phyloP scores from a whole-genome alignment of 2,113 vertebrate species.

The Psittacara wagleri region DNA sequence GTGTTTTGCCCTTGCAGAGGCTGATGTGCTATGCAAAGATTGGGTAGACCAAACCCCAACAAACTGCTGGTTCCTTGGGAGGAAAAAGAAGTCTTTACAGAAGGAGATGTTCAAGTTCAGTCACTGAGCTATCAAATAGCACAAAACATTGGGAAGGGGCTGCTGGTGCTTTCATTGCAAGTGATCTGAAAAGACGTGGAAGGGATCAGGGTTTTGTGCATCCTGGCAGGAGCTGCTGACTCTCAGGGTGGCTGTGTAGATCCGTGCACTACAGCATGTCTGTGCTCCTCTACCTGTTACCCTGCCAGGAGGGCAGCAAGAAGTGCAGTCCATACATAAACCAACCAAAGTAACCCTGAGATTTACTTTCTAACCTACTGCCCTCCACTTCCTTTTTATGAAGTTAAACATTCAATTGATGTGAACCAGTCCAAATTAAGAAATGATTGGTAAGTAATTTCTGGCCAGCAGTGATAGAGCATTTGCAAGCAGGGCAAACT shows the following conservation, averaged over 20 bases:
- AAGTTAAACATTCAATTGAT: not conserved
- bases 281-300: accelerated
- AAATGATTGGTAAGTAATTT: not conserved
- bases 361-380: not conserved
- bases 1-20: accelerated
- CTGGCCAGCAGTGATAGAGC: not conserved
- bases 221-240: accelerated
- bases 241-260: accelerated
- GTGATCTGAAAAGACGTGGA: not conserved
- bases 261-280: accelerated
- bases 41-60: not conserved
- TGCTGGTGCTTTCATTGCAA: not conserved
- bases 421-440: not conserved
- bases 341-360: not conserved
- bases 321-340: accelerated
- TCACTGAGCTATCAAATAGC: not conserved
- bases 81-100: not conserved
- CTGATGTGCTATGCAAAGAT: accelerated
- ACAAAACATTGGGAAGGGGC: not conserved
- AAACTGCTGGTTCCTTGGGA: not conserved
- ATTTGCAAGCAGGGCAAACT: not conserved
- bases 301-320: not conserved
- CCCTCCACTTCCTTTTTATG: not conserved
- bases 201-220: not conserved
- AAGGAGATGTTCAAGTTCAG: not conserved